Base-by-base conservation (phyloP, 2,113 vertebrate genomes). In the Hystrix cristata region DNA sequence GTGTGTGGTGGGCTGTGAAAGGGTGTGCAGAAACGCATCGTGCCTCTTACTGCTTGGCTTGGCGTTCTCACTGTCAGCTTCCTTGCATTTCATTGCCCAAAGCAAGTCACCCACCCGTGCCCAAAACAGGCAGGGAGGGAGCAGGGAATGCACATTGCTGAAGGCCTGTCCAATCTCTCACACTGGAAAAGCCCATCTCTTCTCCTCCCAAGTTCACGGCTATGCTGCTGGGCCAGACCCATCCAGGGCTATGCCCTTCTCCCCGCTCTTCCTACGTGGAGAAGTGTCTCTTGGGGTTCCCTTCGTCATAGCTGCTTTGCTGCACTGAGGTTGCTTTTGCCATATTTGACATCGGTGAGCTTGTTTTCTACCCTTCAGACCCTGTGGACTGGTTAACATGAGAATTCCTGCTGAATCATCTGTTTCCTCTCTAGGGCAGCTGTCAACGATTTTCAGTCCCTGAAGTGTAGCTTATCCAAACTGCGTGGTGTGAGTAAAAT, bases 71-170 rank as follows among this genome's bases (percentile, higher is more conserved):
- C 4, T 29, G 14, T 74, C 69, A 10, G 31, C 11, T 69, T 69
- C 62, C 55, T 57, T 76, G 18, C 25, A 15, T 64, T 23, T 79
- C 23, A 19, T 21, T 51, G 27, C 53, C 60, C 31, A 21, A 31
- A 85, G 55, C 29, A 51, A 38, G 51, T 86, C 25, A 53, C 55
- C 21, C 5, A 29, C 53, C n/a, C 38, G 67, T 72, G 46, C 21
- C 8, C 1, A 14, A n/a, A 76, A 11, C 31, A 12, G 84, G 31
- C 9, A 0, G 60, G 48, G 43, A 27, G 0, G 0, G 1, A 57
- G 34, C 8, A 13, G 62, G 57, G 2, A 27, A 14, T 27, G 29
- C 21, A 27, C 19, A 9, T 27, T 18, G 48, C 19, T 38, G 51
- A 85, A 13, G 3, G 4, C 7, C 53, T 3, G 19, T 29, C n/a